phyloP scores from a whole-genome alignment of 1,140 invertebrate genomes.

The Drosophila pallidifrons region DNA sequence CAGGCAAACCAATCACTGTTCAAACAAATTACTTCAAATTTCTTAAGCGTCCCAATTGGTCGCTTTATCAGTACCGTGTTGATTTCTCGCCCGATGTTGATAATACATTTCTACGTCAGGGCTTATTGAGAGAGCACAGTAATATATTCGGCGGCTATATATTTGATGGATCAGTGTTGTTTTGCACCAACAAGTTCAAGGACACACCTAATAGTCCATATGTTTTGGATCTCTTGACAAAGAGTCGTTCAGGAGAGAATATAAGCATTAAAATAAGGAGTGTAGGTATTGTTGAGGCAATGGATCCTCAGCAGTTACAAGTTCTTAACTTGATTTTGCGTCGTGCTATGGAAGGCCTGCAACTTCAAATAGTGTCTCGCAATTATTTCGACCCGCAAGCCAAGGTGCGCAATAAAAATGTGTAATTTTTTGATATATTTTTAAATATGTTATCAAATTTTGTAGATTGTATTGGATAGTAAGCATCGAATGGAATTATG shows the following conservation, averaged over 20 bases:
- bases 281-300: conserved; percentile 76
- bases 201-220: conserved; percentile 21
- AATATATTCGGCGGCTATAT: conserved; percentile 83
- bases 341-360: too few species aligned
- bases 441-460: background rate
- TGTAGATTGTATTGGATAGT: conserved; percentile 28
- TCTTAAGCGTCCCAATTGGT: too few species aligned
- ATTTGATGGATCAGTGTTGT: conserved; percentile 86
- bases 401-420: conserved; percentile 85
- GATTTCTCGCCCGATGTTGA: conserved; percentile 89
- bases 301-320: too few species aligned
- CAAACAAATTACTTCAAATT: too few species aligned
- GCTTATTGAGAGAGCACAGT: conserved; percentile 57
- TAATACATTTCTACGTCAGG: conserved; percentile 59
- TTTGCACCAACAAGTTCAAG: conserved; percentile 61
- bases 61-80: conserved; percentile 87
- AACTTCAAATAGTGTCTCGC: too few species aligned
- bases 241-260: conserved; percentile 73
- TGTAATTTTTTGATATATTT: background rate
- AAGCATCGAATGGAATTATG: conserved; percentile 86
- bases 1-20: too few species aligned
- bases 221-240: conserved; percentile 62
- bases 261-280: conserved; percentile 67
- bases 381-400: conserved; percentile 88
- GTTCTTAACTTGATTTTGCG: too few species aligned